A percentile compares a stretch with the other conserved stretches of the same genome.
Evolutionary conservation across 2,113 vertebrate species (phyloP).

Genomic region (Talpa occidentalis): DNA sequence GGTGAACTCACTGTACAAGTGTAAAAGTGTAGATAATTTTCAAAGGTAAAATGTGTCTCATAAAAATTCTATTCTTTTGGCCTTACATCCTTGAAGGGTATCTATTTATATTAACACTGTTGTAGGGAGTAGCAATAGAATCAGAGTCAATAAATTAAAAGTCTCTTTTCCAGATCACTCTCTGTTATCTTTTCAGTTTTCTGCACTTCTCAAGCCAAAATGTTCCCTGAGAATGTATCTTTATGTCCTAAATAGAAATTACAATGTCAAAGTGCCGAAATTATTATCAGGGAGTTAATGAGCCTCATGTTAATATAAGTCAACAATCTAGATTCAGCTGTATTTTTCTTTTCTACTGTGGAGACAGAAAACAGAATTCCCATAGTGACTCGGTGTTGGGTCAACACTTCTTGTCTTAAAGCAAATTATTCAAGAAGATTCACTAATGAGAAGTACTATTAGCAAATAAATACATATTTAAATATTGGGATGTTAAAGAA

Average conservation of each 20-base stretch:
- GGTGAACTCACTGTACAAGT: conserved; percentile 29
- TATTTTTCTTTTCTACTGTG: conserved; percentile 17
- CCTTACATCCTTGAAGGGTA: conserved; percentile 14
- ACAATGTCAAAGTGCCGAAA: background rate
- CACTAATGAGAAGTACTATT: conserved; percentile 20
- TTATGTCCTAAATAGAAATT: conserved; percentile 21
- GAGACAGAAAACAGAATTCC: conserved; percentile 3
- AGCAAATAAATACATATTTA: conserved; percentile 64
- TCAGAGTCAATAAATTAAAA: conserved; percentile 49
- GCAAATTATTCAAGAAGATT: conserved; percentile 50
- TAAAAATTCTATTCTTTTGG: conserved; percentile 40
- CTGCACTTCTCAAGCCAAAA: background rate
- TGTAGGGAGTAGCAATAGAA: conserved; percentile 26
- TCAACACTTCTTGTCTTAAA: conserved; percentile 45
- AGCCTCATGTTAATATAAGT: conserved; percentile 13
- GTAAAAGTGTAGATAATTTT: conserved; percentile 49
- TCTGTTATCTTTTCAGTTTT: conserved; percentile 19
- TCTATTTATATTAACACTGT: conserved; percentile 52
- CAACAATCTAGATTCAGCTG: background rate
- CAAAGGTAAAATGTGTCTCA: background rate
- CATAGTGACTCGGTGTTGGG: background rate
- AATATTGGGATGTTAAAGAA: conserved; percentile 8
- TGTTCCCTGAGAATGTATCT: background rate
- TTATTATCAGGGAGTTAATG: conserved; percentile 8
- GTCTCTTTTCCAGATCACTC: conserved; percentile 18